Conservation (phyloP, 2,888 invertebrate species). For the Chrysolina americana region DNA sequence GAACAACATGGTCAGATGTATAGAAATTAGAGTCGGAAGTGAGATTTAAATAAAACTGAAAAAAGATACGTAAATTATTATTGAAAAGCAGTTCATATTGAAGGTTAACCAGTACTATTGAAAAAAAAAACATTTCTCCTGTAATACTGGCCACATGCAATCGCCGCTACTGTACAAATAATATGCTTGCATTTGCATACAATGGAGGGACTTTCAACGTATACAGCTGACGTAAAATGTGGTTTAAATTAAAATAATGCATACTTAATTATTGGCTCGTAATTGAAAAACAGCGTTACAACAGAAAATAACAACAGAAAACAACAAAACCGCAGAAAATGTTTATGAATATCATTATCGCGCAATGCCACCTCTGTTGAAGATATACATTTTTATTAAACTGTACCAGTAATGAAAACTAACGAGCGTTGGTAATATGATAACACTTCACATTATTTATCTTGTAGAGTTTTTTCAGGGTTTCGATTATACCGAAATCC, state of each 20-base stretch:
- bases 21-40: too few species aligned
- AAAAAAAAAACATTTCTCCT: too few species aligned
- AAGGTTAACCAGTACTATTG: too few species aligned
- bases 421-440: too few species aligned
- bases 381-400: background rate
- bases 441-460: too few species aligned
- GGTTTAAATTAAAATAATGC: conserved; percentile 26
- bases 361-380: background rate
- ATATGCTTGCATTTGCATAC: conserved; percentile 8
- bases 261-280: conserved; percentile 16
- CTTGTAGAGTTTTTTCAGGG: too few species aligned
- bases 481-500: too few species aligned
- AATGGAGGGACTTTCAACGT: conserved; percentile 15
- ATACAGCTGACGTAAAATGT: conserved; percentile 15
- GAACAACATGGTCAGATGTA: too few species aligned
- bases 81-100: too few species aligned
- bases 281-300: conserved; percentile 27
- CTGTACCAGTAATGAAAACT: too few species aligned
- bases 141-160: background rate
- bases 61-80: too few species aligned
- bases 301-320: conserved; percentile 11
- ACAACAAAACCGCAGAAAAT: conserved; percentile 5
- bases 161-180: background rate
- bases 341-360: conserved; percentile 1
- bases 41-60: too few species aligned